These are phyloP conservation scores for Hestina assimilis DNA, from an alignment of 1,140 invertebrate genomes.

Conservation along the genomic window DNA sequence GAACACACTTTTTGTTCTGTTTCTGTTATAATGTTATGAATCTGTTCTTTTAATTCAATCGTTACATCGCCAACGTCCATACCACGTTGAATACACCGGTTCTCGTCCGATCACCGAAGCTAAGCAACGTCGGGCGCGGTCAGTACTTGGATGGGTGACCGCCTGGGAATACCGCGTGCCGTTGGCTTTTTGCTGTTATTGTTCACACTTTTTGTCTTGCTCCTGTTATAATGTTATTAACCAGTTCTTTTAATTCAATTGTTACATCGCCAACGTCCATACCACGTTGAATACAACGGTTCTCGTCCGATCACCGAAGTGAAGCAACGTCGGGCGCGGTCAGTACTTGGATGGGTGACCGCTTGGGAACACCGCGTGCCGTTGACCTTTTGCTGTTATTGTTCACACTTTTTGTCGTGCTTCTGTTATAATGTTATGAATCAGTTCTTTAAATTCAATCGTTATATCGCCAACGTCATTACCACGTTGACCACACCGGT, in stretches of 20 bases:
- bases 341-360: conserved; percentile 41
- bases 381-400: not conserved
- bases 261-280: conserved; percentile 11
- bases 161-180: conserved; percentile 35
- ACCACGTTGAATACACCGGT: conserved; percentile 43
- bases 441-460: too few species aligned
- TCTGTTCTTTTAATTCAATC: not conserved
- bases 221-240: too few species aligned
- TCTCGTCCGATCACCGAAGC: conserved; percentile 44
- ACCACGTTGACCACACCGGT: conserved; percentile 49
- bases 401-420: too few species aligned
- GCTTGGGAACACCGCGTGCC: conserved; percentile 35
- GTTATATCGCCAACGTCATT: conserved; percentile 43
- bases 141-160: conserved; percentile 41
- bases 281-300: conserved; percentile 43
- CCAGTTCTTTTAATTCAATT: not conserved
- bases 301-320: conserved; percentile 45
- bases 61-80: conserved; percentile 11
- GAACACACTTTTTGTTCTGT: not conserved
- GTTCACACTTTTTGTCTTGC: too few species aligned
- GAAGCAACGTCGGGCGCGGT: conserved; percentile 39
- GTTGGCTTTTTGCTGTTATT: not conserved
- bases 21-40: too few species aligned
- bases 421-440: too few species aligned
- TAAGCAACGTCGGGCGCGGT: conserved; percentile 39